Base-by-base conservation (phyloP, 2,888 invertebrate genomes). In the Crocallis elinguaria region DNA sequence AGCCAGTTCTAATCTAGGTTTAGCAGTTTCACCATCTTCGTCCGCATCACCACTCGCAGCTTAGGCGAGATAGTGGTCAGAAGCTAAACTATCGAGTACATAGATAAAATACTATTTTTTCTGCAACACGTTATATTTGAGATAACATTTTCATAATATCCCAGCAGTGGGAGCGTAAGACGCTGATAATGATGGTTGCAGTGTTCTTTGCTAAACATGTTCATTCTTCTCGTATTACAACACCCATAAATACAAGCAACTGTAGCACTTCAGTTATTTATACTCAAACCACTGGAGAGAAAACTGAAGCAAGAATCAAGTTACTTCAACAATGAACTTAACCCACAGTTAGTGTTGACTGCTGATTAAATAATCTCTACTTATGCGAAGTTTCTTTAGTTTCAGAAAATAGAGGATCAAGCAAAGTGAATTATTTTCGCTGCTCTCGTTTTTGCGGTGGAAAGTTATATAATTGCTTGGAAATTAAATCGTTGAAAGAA, bases 321-420 rank as follows among this genome's bases (percentile, higher is more conserved):
- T 44, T 19, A 25, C 17, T 35, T 42, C 12, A 43, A 29, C 50
- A 44, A 13, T 38, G 38, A 39, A 39, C 44, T 45, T 38, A 39
- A 29, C 44, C 27, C 14, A 16, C 27, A 17, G 38, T 29, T 21
- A 29, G 44, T 27, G 33, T 9, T 38, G 14, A 19, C 3, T 19
- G 19, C 50, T 44, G 44, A 44, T 44, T 44, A 50, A 44, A 32
- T 50, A 42, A 50, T 36, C 35, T 43, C 32, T 50, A 37, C 42
- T 37, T 43, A 9, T 16, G 30, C 3, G 14, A 43, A 21, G 30
- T 49, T 35, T 21, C 35, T 33, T 41, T 19, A 12, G 23, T 1
- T 3, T 23, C 4, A 27, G 25, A 17, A 35, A 37, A 42, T 27
- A 25, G 39, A 46, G 11, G 13, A 23, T 36, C 19, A 11, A 29